Evolutionary conservation across 2,797 vertebrate genomes (phyloP).

Genomic region (Callimico goeldii): DNA sequence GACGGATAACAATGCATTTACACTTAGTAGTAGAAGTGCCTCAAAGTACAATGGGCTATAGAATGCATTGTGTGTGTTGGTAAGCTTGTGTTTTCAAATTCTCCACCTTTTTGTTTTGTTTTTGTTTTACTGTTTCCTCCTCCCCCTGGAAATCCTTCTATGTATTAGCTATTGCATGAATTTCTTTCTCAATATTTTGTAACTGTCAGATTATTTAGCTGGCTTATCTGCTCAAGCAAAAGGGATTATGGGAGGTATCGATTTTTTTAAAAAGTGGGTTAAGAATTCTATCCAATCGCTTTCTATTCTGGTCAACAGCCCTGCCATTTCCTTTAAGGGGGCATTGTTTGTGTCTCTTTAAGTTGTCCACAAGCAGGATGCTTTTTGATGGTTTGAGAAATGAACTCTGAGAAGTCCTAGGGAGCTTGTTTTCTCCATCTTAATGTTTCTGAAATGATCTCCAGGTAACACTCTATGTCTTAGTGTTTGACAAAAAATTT

Average conservation of each 20-base stretch:
- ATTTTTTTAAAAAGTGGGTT: conserved; percentile 54
- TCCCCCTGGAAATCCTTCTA: conserved; percentile 74
- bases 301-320: conserved; percentile 62
- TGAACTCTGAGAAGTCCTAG: conserved; percentile 51
- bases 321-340: conserved; percentile 72
- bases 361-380: conserved; percentile 67
- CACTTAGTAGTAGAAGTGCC: conserved; percentile 79
- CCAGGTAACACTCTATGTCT: conserved; percentile 50
- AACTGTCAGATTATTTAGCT: conserved; percentile 82
- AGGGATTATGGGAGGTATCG: conserved; percentile 69
- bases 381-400: conserved; percentile 64
- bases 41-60: conserved; percentile 80
- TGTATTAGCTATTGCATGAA: conserved; percentile 85
- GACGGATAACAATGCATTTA: conserved; percentile 87
- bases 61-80: conserved; percentile 87
- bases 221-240: conserved; percentile 76
- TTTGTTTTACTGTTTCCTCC: conserved; percentile 73
- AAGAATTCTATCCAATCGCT: conserved; percentile 67
- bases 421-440: conserved; percentile 58
- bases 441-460: conserved; percentile 69
- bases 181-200: conserved; percentile 81
- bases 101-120: conserved; percentile 79
- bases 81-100: conserved; percentile 86
- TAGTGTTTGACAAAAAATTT: conserved; percentile 23
- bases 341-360: conserved; percentile 74